Evolutionary conservation across 1,140 invertebrate species (phyloP), one percentile per base, ranked within the genome.

Genomic region (Nomia melanderi): DNA sequence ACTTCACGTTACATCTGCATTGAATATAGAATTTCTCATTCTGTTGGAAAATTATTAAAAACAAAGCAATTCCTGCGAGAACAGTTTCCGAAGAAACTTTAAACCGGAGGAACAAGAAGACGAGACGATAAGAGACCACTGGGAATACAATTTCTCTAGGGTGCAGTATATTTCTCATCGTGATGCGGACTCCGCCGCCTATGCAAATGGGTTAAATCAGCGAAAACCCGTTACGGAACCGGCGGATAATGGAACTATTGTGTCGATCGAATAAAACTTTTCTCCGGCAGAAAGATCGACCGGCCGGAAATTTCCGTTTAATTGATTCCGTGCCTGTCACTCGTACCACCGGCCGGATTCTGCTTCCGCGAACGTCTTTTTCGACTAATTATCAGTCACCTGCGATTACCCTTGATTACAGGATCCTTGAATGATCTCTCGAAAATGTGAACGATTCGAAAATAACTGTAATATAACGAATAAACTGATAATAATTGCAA

Each of bases 261-360:
- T 78, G 77, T 74, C 70, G 63, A 59, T 75, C 47, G 54, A 67
- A 66, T 66, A 39, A 60, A 76, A 79, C 72, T 79, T 79, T 79
- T 79, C 59, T 47, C 33, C 29, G 17, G 63, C 54, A 4, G 57
- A 63, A 79, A 76, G 72, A 69, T 66, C 63, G 23, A 23, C 73
- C 81, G 72, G 66, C 72, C 63, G 83, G 78, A 85, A 87, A 88
- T 86, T 85, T 88, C 78, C 81, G 78, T 83, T 87, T 85, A 88
- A 88, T 87, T 85, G 78, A 63, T 63, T 67, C 44, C n/a, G 33
- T 33, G 57, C 23, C 25, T 7, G 20, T 20, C n/a, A 23, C 41
- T 64, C 31, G 3, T 57, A 47, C 23, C 29, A 39, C 25, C 29
- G 17, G n/a, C 33, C 65, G 23, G 41, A 27, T 56, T 73, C 76